Conservation (phyloP, 2,888 invertebrate genomes). For the Cybosia mesomella region DNA sequence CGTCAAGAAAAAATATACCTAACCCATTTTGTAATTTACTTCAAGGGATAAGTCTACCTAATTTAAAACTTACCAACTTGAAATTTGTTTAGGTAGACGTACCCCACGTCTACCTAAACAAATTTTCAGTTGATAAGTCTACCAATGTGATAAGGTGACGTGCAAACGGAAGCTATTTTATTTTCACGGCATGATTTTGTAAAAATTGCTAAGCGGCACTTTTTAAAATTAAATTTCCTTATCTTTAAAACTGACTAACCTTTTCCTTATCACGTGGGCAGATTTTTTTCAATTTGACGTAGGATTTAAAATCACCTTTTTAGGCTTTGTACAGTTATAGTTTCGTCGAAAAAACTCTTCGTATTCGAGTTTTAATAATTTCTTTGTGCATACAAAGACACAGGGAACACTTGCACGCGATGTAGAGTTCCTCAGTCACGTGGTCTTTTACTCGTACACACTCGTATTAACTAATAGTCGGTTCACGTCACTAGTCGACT, state of each 20-base stretch:
- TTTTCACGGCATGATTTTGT: slow-evolving; percentile 51
- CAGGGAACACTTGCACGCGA: too few species aligned
- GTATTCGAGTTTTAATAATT: not conserved
- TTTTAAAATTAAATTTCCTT: slow-evolving; percentile 67
- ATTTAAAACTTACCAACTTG: too few species aligned
- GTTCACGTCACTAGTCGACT: too few species aligned
- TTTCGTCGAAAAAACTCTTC: not conserved
- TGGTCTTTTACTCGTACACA: too few species aligned
- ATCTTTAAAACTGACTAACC: slow-evolving; percentile 57
- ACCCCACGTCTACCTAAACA: not conserved
- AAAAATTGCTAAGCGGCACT: slow-evolving; percentile 59
- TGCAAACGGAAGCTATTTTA: slow-evolving; percentile 48
- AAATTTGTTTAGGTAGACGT: too few species aligned
- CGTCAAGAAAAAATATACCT: not conserved
- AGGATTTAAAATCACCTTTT: slow-evolving; percentile 31
- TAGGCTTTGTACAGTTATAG: not conserved
- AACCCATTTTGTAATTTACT: not conserved
- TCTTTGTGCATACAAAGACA: too few species aligned
- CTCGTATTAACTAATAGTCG: too few species aligned
- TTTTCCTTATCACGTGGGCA: slow-evolving; percentile 50
- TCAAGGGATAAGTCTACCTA: not conserved
- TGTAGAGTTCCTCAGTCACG: too few species aligned
- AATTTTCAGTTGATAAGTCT: slow-evolving; percentile 24
- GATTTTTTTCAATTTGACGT: slow-evolving; percentile 40
- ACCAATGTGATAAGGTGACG: slow-evolving; percentile 40